phyloP scores from a whole-genome alignment of 1,140 invertebrate genomes.

The Bursaphelenchus mucronatus region DNA sequence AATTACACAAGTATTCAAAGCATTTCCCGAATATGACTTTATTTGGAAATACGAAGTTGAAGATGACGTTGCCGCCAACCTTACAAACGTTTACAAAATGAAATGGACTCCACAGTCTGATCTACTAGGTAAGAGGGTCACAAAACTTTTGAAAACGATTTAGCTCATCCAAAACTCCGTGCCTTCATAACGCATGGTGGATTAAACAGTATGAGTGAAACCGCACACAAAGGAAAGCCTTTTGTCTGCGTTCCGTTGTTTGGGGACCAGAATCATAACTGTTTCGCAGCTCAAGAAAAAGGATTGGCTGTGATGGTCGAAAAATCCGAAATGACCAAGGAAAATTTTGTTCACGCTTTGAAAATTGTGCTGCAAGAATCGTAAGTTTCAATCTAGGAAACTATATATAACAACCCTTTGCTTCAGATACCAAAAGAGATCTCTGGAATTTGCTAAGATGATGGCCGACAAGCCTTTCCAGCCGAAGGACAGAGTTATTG shows the following conservation, averaged over 20 bases:
- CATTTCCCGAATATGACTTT: conserved; percentile 6
- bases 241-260: conserved; percentile 69
- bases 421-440: neutral
- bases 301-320: conserved; percentile 15
- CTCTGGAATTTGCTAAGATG: neutral
- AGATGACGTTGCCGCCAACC: neutral
- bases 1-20: neutral
- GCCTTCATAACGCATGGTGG: conserved; percentile 79
- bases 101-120: conserved; percentile 12
- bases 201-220: conserved; percentile 73
- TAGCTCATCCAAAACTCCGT: conserved; percentile 25
- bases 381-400: too few species aligned
- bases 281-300: neutral
- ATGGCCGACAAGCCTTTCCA: conserved; percentile 4
- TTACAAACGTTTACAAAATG: neutral
- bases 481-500: conserved; percentile 8
- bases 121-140: neutral
- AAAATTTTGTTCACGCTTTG: conserved; percentile 11
- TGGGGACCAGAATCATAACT: conserved; percentile 28
- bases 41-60: conserved; percentile 11
- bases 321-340: conserved; percentile 14
- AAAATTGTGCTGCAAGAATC: neutral
- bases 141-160: neutral
- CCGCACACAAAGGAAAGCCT: conserved; percentile 74
- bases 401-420: too few species aligned